A percentile compares a stretch with the other conserved stretches of the same genome.
Evolutionary conservation across 2,797 vertebrate genomes (phyloP).

Genomic region (Notolepis coatsorum): DNA sequence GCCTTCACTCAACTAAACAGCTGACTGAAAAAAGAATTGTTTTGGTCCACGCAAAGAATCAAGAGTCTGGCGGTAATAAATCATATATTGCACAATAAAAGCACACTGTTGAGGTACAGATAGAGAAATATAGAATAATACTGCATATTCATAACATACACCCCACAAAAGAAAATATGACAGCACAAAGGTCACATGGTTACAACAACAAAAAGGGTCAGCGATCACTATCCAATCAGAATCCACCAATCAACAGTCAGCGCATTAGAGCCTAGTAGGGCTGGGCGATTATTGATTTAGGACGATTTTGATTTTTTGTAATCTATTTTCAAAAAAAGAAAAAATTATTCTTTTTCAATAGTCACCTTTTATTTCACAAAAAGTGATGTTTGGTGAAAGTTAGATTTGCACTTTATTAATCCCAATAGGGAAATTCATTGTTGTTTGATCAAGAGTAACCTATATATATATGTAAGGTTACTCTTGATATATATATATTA

Average conservation of each 20-base stretch:
- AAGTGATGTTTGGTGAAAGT: too few relatives aligned
- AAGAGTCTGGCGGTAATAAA: conserved; percentile 36
- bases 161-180: conserved; percentile 78
- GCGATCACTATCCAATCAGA: conserved; percentile 82
- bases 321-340: too few relatives aligned
- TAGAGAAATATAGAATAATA: conserved; percentile 72
- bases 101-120: conserved; percentile 51
- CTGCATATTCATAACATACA: conserved; percentile 78
- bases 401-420: too few relatives aligned
- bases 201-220: conserved; percentile 84
- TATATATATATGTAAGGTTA: conserved; percentile 71
- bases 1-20: conserved; percentile 62
- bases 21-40: conserved; percentile 54
- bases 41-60: conserved; percentile 59
- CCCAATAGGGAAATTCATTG: too few relatives aligned
- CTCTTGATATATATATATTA: conserved; percentile 72
- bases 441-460: too few relatives aligned
- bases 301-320: too few relatives aligned
- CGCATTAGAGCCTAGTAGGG: conserved; percentile 77
- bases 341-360: too few relatives aligned
- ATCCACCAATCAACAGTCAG: conserved; percentile 77
- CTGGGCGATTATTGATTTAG: too few relatives aligned
- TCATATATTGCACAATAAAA: conserved; percentile 41
- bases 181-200: conserved; percentile 80
- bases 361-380: too few relatives aligned